phyloP scores from a whole-genome alignment of 2,113 vertebrate genomes.

The Heliornis fulica region DNA sequence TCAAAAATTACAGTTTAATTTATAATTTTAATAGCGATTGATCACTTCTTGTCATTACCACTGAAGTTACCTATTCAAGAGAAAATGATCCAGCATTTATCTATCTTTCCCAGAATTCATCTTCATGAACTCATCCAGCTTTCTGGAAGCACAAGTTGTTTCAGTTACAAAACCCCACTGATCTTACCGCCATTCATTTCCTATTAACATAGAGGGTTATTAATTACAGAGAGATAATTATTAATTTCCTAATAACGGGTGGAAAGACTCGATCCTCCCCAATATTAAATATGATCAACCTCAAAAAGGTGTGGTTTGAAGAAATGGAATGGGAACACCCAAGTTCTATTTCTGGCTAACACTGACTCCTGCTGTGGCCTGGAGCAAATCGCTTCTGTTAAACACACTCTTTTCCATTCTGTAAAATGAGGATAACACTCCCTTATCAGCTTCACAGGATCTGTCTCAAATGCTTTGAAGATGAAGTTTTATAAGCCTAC shows the following conservation, averaged over 20 bases:
- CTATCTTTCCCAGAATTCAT: not conserved
- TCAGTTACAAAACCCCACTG: not conserved
- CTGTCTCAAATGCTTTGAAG: conserved; percentile 62
- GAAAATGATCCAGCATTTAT: not conserved
- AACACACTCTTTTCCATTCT: conserved; percentile 56
- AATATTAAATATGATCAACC: conserved; percentile 19
- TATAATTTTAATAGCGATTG: not conserved
- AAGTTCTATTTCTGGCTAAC: conserved; percentile 62
- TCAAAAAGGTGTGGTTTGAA: conserved; percentile 59
- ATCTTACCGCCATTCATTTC: not conserved
- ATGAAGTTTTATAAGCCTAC: conserved; percentile 55
- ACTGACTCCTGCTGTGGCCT: conserved; percentile 60
- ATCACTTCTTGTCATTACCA: not conserved
- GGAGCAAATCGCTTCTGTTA: conserved; percentile 58
- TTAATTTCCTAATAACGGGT: conserved; percentile 42
- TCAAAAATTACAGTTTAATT: conserved; percentile 1
- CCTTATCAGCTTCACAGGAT: conserved; percentile 57
- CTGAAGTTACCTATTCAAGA: not conserved
- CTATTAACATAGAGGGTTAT: conserved; percentile 11
- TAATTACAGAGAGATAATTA: conserved; percentile 37
- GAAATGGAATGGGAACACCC: conserved; percentile 60
- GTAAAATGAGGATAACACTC: conserved; percentile 60
- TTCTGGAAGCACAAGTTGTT: not conserved
- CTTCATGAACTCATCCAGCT: not conserved
- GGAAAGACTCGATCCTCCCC: conserved; percentile 14